Base-by-base conservation (phyloP, 2,113 vertebrate species). In the Actenoides lindsayi region DNA sequence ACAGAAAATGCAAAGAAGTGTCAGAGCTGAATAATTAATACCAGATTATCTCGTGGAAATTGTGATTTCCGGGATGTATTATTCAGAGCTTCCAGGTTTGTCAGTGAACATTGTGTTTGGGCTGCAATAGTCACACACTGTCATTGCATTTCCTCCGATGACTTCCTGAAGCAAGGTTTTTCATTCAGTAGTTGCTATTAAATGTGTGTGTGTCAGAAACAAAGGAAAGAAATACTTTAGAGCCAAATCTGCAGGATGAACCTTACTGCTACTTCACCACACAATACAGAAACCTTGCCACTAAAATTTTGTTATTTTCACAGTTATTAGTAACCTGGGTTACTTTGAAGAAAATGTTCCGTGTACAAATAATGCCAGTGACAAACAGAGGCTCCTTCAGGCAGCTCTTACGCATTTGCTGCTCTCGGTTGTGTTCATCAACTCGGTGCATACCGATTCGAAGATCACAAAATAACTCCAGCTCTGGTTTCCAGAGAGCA, bases 161-260 rank as follows among this genome's bases (percentile, higher is more conserved):
- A 83, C 65, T 97, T 96, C 92, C 94, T 89, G 67, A 89, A 79
- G 27, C 60, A 89, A 65, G 24, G 30, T 16, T 42, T 88, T 74
- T 46, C 9, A 69, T 88, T 64, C 73, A 33, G 57, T 86, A 90
- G 80, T 16, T 76, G 79, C 24, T 56, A 71, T 17, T 53, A 95
- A 48, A 73, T 11, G 1, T 31, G 24, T 25, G 13, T 0, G 0
- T 50, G 78, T 81, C 88, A 88, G 53, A 96, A 89, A 39, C 39
- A 35, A 87, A 56, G 69, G 83, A 87, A 92, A 75, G 53, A 41
- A 90, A 60, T 5, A 57, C 14, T 33, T 16, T 46, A 63, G 42
- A 62, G 62, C 67, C 83, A 92, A 81, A 84, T 28, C 30, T 80
- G 77, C 53, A 85, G 48, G 70, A 68, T 75, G 78, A 95, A 74